phyloP scores from a whole-genome alignment of 2,113 vertebrate species.

The Gnathonemus longibarbis region DNA sequence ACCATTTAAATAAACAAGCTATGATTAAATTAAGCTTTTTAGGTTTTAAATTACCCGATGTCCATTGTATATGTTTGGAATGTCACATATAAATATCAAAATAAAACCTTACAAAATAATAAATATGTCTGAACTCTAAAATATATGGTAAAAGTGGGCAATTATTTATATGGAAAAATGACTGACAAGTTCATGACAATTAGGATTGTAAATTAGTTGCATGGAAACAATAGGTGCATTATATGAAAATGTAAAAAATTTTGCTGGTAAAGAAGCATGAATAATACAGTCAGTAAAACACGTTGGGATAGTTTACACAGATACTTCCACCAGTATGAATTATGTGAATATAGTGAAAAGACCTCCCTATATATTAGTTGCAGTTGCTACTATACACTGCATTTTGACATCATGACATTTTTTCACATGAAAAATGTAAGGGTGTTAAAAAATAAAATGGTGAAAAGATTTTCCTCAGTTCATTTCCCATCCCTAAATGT shows the following conservation, averaged over 20 bases:
- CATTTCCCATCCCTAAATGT: not conserved
- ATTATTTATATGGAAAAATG: conserved; percentile 17
- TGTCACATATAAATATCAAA: conserved; percentile 64
- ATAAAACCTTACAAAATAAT: conserved; percentile 56
- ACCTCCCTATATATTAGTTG: not conserved
- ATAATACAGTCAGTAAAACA: not conserved
- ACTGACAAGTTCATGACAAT: not conserved
- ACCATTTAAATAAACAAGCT: conserved; percentile 26
- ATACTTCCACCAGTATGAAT: not conserved
- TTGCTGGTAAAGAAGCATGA: not conserved
- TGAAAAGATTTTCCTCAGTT: not conserved
- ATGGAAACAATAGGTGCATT: not conserved
- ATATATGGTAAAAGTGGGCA: conserved; percentile 30
- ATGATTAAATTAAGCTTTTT: conserved; percentile 29
- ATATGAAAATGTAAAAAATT: not conserved
- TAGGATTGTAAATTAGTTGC: not conserved
- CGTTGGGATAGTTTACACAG: not conserved
- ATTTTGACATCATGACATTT: not conserved
- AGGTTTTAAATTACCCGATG: conserved; percentile 33
- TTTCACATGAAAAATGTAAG: not conserved
- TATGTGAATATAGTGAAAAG: not conserved
- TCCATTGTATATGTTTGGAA: conserved; percentile 51
- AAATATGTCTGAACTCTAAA: conserved; percentile 44
- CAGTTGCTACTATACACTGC: not conserved
- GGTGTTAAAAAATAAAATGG: not conserved